Evolutionary conservation across 2,113 vertebrate genomes (phyloP).

Genomic region (Marmota monax): DNA sequence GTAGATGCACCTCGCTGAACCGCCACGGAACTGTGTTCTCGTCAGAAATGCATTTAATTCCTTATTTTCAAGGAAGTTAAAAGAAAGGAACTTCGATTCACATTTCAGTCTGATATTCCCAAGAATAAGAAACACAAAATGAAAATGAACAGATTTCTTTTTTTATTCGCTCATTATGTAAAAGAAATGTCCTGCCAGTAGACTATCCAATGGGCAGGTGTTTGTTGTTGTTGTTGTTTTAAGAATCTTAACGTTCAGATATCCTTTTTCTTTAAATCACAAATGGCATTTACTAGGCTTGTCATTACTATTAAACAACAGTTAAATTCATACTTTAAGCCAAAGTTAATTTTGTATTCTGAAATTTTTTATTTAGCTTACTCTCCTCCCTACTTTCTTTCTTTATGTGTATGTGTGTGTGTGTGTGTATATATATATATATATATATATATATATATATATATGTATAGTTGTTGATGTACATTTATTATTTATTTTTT

Average conservation of each 20-base stretch:
- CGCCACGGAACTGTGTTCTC: background rate
- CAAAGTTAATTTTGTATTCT: background rate
- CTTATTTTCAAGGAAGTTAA: constrained; percentile 15
- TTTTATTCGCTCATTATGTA: background rate
- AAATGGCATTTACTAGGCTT: background rate
- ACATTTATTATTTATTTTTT: too few species aligned
- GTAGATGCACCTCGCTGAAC: background rate
- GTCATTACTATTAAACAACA: background rate
- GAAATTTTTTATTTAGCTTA: background rate
- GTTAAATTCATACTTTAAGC: background rate
- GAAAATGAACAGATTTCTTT: background rate
- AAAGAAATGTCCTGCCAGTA: background rate
- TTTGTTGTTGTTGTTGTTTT: background rate
- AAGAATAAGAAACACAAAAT: background rate
- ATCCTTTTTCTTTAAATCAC: background rate
- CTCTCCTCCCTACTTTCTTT: background rate
- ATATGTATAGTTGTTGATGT: too few species aligned
- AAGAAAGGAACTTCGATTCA: background rate
- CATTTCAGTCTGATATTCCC: background rate
- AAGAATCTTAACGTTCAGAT: background rate
- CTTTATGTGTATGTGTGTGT: too few species aligned
- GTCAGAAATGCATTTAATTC: background rate
- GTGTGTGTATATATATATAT: too few species aligned
- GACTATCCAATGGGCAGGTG: background rate
- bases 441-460: too few species aligned